Evolutionary conservation across 2,797 vertebrate species (phyloP), one percentile per base, ranked within the genome.

Genomic region (Chaetodon trifasciatus): DNA sequence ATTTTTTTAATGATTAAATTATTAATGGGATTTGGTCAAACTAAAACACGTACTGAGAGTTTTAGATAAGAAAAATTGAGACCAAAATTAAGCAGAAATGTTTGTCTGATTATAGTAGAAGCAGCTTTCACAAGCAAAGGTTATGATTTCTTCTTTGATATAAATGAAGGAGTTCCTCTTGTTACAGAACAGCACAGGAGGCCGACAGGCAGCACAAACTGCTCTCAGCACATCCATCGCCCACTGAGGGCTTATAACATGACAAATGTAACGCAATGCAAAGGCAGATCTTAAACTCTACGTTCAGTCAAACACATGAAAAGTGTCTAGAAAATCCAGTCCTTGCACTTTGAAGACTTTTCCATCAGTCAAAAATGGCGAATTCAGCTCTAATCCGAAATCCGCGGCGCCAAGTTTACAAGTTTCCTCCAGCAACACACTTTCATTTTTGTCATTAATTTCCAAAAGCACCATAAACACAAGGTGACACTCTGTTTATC

Each of bases 301-400:
- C 49, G 53, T 63, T 44, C 19, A 78, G 10, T 23, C 2, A 70
- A n/a, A 70, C 0, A 44, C 52, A 46, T 16, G 0, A 0, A 35
- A 46, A 55, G 24, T 49, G 57, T 50, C 35, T 2, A 28, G 3
- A 57, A 52, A 49, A 76, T 79, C n/a, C 70, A 68, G 9, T 74
- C 67, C 23, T 57, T 79, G 65, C 50, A 81, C 57, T 80, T 78
- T 83, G 52, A 63, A 64, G 23, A 3, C 24, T 76, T 78, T 79
- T 68, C 53, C 68, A 78, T 87, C 79, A 81, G 76, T 88, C 71
- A 88, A 93, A 93, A 92, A 93, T 92, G 90, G 93, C 91, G 92
- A 92, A 88, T 92, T 91, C 72, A 42, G 66, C 86, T 81, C 78
- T 71, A 85, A 32, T 32, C 85, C 50, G 49, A 84, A 86, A 79